phyloP scores from a whole-genome alignment of 1,140 invertebrate genomes.

The Cylas formicarius region DNA sequence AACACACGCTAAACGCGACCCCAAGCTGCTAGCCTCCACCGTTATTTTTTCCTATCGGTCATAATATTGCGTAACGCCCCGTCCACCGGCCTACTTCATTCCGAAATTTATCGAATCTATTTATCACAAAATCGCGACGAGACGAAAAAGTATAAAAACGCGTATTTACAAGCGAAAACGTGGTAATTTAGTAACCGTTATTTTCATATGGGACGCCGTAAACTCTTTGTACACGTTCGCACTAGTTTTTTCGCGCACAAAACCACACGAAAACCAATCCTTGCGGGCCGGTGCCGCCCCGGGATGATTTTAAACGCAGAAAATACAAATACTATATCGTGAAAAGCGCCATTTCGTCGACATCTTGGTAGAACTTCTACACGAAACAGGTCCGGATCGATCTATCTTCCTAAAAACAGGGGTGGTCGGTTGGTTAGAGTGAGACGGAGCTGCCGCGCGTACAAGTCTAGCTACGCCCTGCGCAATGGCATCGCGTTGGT shows the following conservation, averaged over 20 bases:
- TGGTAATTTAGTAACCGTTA: constrained; percentile 29
- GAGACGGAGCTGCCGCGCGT: constrained; percentile 18
- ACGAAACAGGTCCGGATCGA: constrained; percentile 38
- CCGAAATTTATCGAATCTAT: background rate
- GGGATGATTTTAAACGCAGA: constrained; percentile 27
- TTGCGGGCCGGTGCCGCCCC: constrained; percentile 19
- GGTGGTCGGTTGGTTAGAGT: constrained; percentile 27
- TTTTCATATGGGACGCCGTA: constrained; percentile 14
- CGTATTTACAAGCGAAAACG: constrained; percentile 23
- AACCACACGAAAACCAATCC: constrained; percentile 19
- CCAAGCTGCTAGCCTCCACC: background rate
- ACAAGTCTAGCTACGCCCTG: constrained; percentile 21
- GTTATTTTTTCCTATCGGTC: background rate
- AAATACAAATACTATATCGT: constrained; percentile 35
- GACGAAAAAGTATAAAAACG: constrained; percentile 10
- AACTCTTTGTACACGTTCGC: constrained; percentile 22
- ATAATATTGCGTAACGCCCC: background rate
- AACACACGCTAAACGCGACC: background rate
- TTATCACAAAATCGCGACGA: constrained; percentile 6
- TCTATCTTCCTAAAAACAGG: constrained; percentile 30
- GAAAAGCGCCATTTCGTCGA: constrained; percentile 33
- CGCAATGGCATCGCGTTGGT: constrained; percentile 10
- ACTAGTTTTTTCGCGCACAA: constrained; percentile 20
- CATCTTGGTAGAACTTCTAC: constrained; percentile 38
- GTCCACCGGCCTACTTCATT: background rate